Base-by-base conservation (phyloP, 2,888 invertebrate genomes). In the Biston stratarius region DNA sequence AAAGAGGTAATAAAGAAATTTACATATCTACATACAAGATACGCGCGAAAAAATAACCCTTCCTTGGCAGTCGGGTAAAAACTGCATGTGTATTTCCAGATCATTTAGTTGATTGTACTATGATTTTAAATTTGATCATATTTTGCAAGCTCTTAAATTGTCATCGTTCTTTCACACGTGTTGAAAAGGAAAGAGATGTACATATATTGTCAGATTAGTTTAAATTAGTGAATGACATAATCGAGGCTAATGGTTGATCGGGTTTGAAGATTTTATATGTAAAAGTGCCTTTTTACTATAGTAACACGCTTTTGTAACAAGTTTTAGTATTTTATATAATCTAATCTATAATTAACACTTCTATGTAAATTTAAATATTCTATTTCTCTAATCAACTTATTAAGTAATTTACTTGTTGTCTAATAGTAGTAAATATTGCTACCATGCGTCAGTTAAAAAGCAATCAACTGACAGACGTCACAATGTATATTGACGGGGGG, bases 211-310 rank as follows among this genome's bases (percentile, higher is more conserved):
- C 49, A 51, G 34, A 12, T 51, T n/a, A 12, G 44, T 47, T 47
- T 10, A 5, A 47, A 24, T 47, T 15, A 47, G 24, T 10, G 9
- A 51, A 51, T n/a, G 33, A 14, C 34, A 12, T 1, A 33, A 33
- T 34, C 34, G 34, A 49, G 11, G 6, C 34, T 24, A 34, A 51
- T 34, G 49, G 14, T 14, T 36, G 10, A n/a, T 36, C 7, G n/a
- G n/a, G 6, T 47, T 6, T 10, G 7, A 57, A 10, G 11, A 57
- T 45, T 55, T 60, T 47, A 40, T 10, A 53, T n/a, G 6, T 36
- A 49, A 59, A 67, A 67, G 67, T 67, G 67, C 67, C 67, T 67
- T 67, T 62, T 48, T 53, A 59, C 0, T 63, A 49, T 55, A 51
- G 45, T 63, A 51, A 60, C 62, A 67, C 49, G 67, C 67, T 67